These are phyloP conservation scores for Stegostoma tigrinum DNA, from an alignment of 2,113 vertebrate species.

Conservation along the genomic window DNA sequence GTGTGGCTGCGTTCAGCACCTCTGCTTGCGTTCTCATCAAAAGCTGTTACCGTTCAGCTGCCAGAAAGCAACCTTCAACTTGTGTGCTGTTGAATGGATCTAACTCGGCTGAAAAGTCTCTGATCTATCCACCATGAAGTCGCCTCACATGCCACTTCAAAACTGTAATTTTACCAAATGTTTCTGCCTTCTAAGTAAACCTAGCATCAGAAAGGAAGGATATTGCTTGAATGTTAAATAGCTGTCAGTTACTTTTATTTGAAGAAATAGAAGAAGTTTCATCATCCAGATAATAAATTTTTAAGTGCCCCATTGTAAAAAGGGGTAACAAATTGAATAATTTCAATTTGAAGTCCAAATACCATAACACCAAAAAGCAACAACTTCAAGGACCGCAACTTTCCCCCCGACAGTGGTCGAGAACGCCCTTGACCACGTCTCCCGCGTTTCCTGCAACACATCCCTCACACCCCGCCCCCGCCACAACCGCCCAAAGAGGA, in stretches of 20 bases:
- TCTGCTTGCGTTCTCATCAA: not conserved
- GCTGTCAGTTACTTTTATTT: not conserved
- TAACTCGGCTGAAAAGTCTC: not conserved
- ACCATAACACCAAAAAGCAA: not conserved
- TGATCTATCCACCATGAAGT: not conserved
- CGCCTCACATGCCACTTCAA: not conserved
- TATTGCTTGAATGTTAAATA: not conserved
- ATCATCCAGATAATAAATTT: not conserved
- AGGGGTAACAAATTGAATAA: not conserved
- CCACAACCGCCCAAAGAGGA: no score
- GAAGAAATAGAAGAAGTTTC: not conserved
- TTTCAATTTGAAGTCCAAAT: not conserved
- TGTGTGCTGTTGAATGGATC: not conserved
- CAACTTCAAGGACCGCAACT: no score
- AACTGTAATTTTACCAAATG: not conserved
- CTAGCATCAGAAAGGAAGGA: not conserved
- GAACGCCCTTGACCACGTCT: no score
- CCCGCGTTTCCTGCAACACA: no score
- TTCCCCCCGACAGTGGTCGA: no score
- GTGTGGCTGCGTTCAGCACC: constrained; percentile 6
- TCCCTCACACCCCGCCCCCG: no score
- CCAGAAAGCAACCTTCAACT: constrained; percentile 20
- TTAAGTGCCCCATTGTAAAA: not conserved
- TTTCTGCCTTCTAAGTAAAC: not conserved
- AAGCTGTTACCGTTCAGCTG: constrained; percentile 30